Percentiles rank a stretch among this genome's conserved stretches.
Evolutionary conservation across 2,113 vertebrate genomes (phyloP).

Genomic region (Ciconia maguari): DNA sequence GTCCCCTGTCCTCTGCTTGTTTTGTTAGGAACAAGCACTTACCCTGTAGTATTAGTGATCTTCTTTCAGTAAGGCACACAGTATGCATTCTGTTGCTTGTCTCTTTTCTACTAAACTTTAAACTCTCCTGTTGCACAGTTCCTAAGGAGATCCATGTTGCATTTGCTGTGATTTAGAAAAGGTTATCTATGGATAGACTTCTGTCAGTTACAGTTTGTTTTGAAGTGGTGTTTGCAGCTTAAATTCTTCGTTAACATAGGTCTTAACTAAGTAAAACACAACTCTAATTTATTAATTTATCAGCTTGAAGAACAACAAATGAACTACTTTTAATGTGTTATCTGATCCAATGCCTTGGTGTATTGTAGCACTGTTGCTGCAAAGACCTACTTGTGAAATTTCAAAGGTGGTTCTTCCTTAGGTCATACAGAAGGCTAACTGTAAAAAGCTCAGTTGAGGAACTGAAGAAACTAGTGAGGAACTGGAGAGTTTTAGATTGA

Average conservation of each 20-base stretch:
- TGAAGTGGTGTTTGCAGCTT: background rate
- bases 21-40: background rate
- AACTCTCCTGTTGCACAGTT: background rate
- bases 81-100: background rate
- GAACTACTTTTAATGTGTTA: background rate
- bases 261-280: background rate
- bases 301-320: background rate
- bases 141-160: background rate
- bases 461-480: background rate
- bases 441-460: background rate
- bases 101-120: background rate
- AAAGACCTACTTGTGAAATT: background rate
- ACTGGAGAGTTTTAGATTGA: background rate
- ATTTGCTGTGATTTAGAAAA: background rate
- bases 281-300: background rate
- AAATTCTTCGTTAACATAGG: background rate
- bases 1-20: background rate
- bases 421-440: background rate
- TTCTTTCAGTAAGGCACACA: background rate
- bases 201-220: background rate
- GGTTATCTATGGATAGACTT: background rate
- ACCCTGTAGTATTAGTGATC: background rate
- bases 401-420: background rate
- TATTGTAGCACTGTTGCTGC: background rate
- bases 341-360: background rate